A percentile compares a stretch with the other conserved stretches of the same genome.
Evolutionary conservation across 2,888 invertebrate genomes (phyloP).

Genomic region (Adela reaumurella): DNA sequence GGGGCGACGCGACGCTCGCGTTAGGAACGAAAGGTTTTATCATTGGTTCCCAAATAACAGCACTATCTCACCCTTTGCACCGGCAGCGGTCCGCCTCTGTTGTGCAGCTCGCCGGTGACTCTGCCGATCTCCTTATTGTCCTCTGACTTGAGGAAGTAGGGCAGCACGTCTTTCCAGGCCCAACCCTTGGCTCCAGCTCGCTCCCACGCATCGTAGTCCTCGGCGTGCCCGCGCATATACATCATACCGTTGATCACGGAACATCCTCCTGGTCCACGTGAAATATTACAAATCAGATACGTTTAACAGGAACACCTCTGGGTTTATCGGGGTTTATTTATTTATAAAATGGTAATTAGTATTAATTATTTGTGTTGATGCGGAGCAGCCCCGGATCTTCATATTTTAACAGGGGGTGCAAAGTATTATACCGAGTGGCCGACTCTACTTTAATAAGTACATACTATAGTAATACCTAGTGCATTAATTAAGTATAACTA

Average conservation of each 20-base stretch:
- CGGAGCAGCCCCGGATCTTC: neutral
- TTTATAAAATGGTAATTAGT: neutral
- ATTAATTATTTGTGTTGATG: neutral
- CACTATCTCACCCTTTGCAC: constrained; percentile 40
- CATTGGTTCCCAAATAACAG: too few relatives aligned
- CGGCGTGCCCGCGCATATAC: constrained; percentile 73
- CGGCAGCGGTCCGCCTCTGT: constrained; percentile 58
- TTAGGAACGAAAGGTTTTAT: too few relatives aligned
- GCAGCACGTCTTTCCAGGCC: constrained; percentile 74
- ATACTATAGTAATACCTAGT: too few relatives aligned
- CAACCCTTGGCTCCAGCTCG: constrained; percentile 70
- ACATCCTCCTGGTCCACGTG: constrained; percentile 61
- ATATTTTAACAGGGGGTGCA: too few relatives aligned
- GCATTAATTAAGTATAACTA: too few relatives aligned
- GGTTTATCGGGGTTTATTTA: too few relatives aligned
- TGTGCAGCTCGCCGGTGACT: constrained; percentile 60
- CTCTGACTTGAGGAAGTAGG: constrained; percentile 67
- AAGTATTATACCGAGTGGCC: too few relatives aligned
- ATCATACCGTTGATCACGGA: constrained; percentile 79
- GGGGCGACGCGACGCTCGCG: too few relatives aligned
- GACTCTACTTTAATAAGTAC: too few relatives aligned
- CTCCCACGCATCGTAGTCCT: constrained; percentile 75
- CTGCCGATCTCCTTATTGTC: constrained; percentile 62
- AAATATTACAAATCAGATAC: neutral
- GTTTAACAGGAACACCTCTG: too few relatives aligned